Conservation (phyloP, 2,797 vertebrate genomes). For the Takifugu ocellatus region DNA sequence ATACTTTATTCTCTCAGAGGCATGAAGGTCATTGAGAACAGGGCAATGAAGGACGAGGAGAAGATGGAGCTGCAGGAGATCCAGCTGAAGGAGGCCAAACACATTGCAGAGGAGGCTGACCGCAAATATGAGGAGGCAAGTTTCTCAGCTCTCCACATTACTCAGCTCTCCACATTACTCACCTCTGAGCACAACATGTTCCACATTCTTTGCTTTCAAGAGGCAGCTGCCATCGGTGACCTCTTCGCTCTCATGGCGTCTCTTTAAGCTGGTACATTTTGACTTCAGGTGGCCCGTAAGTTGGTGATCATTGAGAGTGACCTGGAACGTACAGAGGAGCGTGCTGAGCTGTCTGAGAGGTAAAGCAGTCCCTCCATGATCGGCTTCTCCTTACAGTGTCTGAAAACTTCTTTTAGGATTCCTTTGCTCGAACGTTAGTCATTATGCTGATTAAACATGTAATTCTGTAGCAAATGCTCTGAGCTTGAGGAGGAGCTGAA, state of each 20-base stretch:
- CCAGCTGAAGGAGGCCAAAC: conserved; percentile 97
- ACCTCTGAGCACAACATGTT: too few relatives aligned
- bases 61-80: conserved; percentile 99
- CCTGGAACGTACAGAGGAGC: conserved; percentile 95
- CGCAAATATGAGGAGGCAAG: conserved; percentile 98
- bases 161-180: conserved; percentile 21
- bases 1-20: conserved; percentile 75
- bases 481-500: conserved; percentile 99
- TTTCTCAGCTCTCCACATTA: conserved; percentile 45
- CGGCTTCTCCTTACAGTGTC: neutral
- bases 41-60: conserved; percentile 98
- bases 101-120: conserved; percentile 98
- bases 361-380: conserved; percentile 50
- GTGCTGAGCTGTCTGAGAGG: conserved; percentile 94
- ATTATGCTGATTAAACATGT: conserved; percentile 50
- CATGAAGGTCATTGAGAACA: conserved; percentile 99
- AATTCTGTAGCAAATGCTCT: conserved; percentile 91
- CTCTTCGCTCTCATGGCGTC: neutral
- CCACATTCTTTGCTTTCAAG: neutral
- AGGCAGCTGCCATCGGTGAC: conserved; percentile 2
- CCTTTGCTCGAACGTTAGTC: neutral
- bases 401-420: neutral
- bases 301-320: conserved; percentile 98
- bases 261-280: neutral
- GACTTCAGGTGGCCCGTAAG: conserved; percentile 92